Base-by-base conservation (phyloP, 2,888 invertebrate species). In the Anoncus sp. region DNA sequence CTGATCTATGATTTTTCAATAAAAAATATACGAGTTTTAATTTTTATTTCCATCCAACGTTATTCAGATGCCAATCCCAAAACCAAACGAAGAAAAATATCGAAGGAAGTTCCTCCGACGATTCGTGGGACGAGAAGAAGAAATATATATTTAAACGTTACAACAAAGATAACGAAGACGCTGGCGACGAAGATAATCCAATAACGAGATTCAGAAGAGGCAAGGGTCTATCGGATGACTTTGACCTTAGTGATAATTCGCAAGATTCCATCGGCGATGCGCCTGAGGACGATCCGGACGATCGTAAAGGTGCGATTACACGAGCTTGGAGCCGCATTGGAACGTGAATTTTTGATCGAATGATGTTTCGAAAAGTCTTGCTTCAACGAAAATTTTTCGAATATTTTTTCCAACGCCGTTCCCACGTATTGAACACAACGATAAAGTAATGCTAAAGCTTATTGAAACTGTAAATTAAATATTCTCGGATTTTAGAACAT, bases 281-380 rank as follows among this genome's bases (percentile, higher is more conserved):
- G 1, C 94, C 94, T 81, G 94, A 94, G 81, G 95, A 95, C 83
- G 95, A 95, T 63, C 55, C 55, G 3, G 96, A 96, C 82, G 97
- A 97, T 86, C 94, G 95, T 65, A 96, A 96, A 77, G 97, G 96
- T n/a, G n/a, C n/a, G n/a, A n/a, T n/a, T n/a, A 97, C 96, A 96
- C 90, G 95, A 96, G 91, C 96, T 97, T 96, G 97, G 97, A 24
- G 97, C 96, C 3, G 97, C 96, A 1, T 93, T 97, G 59, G 97
- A 97, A 91, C 92, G 97, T 80, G 97, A 97, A 92, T 96, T 97
- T 90, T 92, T 97, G 81, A 95, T 93, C 12, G 93, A 93, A 84
- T 92, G 90, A 91, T 91, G 66, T 40, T 75, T 63, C n/a, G n/a
- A n/a, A n/a, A n/a, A n/a, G n/a, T n/a, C n/a, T n/a, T n/a, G n/a